A percentile compares a stretch with the other conserved stretches of the same genome.
These are phyloP conservation scores for Monodelphis domestica DNA, from an alignment of 2,797 vertebrate genomes.

Conservation along the genomic window DNA sequence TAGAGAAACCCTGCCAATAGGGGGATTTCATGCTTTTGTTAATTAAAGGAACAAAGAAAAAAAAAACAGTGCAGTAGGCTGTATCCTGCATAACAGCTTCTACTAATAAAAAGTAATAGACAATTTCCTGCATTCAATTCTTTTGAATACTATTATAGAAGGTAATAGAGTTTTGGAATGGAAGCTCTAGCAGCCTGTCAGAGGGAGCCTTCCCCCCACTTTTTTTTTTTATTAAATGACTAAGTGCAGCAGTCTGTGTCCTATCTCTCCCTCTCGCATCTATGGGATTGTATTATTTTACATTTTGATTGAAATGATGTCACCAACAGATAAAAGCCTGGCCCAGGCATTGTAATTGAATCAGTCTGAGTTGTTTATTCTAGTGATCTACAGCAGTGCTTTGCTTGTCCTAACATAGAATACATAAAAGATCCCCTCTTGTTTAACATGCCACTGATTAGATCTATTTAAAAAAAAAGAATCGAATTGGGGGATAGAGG, in stretches of 20 bases:
- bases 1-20: conserved; percentile 79
- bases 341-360: conserved; percentile 96
- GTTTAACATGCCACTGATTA: conserved; percentile 96
- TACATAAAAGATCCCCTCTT: conserved; percentile 97
- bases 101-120: conserved; percentile 89
- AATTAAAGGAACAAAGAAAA: conserved; percentile 94
- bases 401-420: conserved; percentile 94
- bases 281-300: conserved; percentile 99
- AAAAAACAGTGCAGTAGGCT: conserved; percentile 81
- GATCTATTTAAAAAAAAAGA: conserved; percentile 92
- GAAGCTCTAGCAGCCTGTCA: conserved; percentile 93
- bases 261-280: conserved; percentile 94
- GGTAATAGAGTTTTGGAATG: conserved; percentile 94
- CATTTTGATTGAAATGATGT: conserved; percentile 99
- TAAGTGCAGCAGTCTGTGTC: conserved; percentile 96
- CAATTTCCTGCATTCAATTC: conserved; percentile 88
- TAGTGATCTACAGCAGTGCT: conserved; percentile 93
- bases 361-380: conserved; percentile 97
- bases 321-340: conserved; percentile 94
- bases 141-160: conserved; percentile 93
- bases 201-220: conserved; percentile 88
- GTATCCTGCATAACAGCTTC: conserved; percentile 83
- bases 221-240: conserved; percentile 92
- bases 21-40: conserved; percentile 90
- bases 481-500: conserved; percentile 75